Conservation (phyloP, 2,113 vertebrate genomes). For the Megaceryle maxima region DNA sequence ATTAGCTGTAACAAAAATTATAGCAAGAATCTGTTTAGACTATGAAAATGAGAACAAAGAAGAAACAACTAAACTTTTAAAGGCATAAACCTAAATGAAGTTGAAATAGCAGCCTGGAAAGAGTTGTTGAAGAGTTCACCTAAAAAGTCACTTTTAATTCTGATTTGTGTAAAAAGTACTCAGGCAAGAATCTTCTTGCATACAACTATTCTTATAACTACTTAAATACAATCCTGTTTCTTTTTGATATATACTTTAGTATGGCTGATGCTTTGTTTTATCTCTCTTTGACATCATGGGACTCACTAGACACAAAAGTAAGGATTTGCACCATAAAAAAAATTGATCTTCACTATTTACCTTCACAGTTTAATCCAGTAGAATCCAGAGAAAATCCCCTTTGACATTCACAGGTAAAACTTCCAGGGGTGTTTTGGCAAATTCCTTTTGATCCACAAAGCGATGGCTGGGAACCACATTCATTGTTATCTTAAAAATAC, state of each 20-base stretch:
- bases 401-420: constrained; percentile 86
- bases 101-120: neutral
- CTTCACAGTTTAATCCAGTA: constrained; percentile 83
- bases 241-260: neutral
- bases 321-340: neutral
- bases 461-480: constrained; percentile 79
- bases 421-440: constrained; percentile 86
- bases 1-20: neutral
- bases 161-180: neutral
- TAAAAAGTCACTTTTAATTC: neutral
- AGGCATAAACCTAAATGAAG: neutral
- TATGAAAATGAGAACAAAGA: neutral
- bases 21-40: neutral
- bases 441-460: constrained; percentile 82
- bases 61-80: neutral
- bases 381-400: constrained; percentile 83
- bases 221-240: neutral
- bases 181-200: neutral
- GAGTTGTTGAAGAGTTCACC: neutral
- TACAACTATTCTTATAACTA: neutral
- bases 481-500: constrained; percentile 80
- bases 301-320: neutral
- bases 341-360: constrained; percentile 43
- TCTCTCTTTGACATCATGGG: neutral
- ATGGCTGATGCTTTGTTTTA: neutral